phyloP scores from a whole-genome alignment of 2,888 invertebrate genomes.

The Antheraea assamensis region DNA sequence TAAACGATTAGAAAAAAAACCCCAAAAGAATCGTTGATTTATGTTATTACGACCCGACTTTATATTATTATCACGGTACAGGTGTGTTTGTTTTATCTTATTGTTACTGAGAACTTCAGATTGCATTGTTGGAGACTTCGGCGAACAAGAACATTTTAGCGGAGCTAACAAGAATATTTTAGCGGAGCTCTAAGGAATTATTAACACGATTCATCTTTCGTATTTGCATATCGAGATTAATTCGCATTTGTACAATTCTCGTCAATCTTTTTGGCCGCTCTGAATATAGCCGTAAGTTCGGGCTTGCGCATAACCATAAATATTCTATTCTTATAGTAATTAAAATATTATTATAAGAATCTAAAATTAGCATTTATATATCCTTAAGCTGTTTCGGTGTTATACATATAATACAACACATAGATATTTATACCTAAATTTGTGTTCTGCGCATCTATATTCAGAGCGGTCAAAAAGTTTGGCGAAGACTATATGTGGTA shows the following conservation, averaged over 20 bases:
- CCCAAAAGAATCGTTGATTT: neutral
- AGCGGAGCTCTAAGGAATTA: neutral
- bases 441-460: too few species aligned
- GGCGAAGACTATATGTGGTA: too few species aligned
- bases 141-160: neutral
- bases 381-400: too few species aligned
- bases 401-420: too few species aligned
- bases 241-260: neutral
- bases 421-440: too few species aligned
- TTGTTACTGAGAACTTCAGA: constrained; percentile 1
- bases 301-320: too few species aligned
- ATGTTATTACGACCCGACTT: neutral
- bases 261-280: too few species aligned
- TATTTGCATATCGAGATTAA: neutral
- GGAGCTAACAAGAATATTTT: neutral
- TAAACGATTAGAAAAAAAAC: neutral
- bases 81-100: neutral
- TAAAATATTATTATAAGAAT: too few species aligned
- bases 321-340: too few species aligned
- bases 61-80: neutral
- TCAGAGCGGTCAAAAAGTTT: too few species aligned
- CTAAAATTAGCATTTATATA: too few species aligned
- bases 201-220: neutral
- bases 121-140: neutral
- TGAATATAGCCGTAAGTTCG: too few species aligned